Conservation (phyloP, 2,888 invertebrate species). For the Augiades crinisus region DNA sequence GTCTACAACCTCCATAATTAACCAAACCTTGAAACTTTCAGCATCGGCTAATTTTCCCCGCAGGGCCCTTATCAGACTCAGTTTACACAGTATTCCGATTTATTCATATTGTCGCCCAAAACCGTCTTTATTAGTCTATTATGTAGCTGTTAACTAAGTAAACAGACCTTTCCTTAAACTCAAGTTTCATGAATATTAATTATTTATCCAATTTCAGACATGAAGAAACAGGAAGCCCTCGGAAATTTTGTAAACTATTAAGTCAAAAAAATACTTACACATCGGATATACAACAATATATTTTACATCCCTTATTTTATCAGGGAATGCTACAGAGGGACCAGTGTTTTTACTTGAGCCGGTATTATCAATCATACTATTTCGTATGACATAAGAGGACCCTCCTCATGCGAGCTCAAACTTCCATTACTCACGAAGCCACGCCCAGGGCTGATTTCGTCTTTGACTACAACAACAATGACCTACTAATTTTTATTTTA, state of each 20-base stretch:
- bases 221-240: too few relatives aligned
- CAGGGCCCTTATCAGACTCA: conserved; percentile 38
- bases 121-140: conserved; percentile 15
- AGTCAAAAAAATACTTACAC: not conserved
- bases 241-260: too few relatives aligned
- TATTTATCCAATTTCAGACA: not conserved
- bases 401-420: conserved; percentile 75
- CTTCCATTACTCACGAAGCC: conserved; percentile 75
- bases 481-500: conserved; percentile 34
- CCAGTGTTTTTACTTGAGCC: conserved; percentile 64
- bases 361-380: conserved; percentile 77
- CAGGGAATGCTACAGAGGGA: conserved; percentile 52
- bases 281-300: not conserved
- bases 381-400: conserved; percentile 77
- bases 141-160: conserved; percentile 1
- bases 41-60: conserved; percentile 58
- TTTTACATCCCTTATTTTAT: conserved; percentile 28
- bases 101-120: conserved; percentile 19
- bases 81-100: conserved; percentile 27
- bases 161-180: not conserved
- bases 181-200: not conserved
- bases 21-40: conserved; percentile 62
- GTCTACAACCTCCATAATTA: conserved; percentile 59
- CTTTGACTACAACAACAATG: conserved; percentile 53
- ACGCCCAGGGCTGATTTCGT: conserved; percentile 71